Evolutionary conservation across 2,797 vertebrate species (phyloP).

Genomic region (Lagodon rhomboides): DNA sequence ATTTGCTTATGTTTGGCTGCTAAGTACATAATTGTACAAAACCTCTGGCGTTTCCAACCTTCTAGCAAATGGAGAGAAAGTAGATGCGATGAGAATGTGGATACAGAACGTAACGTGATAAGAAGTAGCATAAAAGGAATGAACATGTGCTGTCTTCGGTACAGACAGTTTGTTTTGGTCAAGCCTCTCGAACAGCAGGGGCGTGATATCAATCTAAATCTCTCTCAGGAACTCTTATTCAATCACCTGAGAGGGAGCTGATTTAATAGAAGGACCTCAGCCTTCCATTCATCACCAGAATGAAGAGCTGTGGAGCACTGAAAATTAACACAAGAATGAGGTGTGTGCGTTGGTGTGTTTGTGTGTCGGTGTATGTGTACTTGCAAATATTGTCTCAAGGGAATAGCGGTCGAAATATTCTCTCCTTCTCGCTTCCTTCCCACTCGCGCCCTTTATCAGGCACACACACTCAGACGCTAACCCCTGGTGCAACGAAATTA

Average conservation of each 20-base stretch:
- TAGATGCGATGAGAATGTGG: background rate
- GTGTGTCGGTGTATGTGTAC: slow-evolving; percentile 8
- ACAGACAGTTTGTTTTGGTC: background rate
- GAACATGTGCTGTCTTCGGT: background rate
- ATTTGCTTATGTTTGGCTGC: background rate
- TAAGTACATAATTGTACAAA: background rate
- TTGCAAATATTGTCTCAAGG: slow-evolving; percentile 13
- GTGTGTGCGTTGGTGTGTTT: slow-evolving; percentile 6
- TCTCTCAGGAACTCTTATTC: slow-evolving; percentile 45
- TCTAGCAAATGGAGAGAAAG: background rate
- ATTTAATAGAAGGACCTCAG: slow-evolving; percentile 52
- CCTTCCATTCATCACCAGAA: slow-evolving; percentile 53
- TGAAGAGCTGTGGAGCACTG: slow-evolving; percentile 23
- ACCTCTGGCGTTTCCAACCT: background rate
- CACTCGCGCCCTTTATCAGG: background rate
- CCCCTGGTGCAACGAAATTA: slow-evolving; percentile 25
- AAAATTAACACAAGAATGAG: slow-evolving; percentile 33
- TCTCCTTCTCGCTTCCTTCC: background rate
- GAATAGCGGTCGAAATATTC: slow-evolving; percentile 30
- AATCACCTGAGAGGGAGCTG: slow-evolving; percentile 48
- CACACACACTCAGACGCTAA: slow-evolving; percentile 1
- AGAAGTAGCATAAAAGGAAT: background rate
- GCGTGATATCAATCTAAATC: slow-evolving; percentile 47
- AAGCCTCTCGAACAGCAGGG: slow-evolving; percentile 22
- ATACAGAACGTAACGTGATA: background rate